Conservation (phyloP, 37 sponge, comb jelly and placozoan genomes). For the Beroe ovata region DNA sequence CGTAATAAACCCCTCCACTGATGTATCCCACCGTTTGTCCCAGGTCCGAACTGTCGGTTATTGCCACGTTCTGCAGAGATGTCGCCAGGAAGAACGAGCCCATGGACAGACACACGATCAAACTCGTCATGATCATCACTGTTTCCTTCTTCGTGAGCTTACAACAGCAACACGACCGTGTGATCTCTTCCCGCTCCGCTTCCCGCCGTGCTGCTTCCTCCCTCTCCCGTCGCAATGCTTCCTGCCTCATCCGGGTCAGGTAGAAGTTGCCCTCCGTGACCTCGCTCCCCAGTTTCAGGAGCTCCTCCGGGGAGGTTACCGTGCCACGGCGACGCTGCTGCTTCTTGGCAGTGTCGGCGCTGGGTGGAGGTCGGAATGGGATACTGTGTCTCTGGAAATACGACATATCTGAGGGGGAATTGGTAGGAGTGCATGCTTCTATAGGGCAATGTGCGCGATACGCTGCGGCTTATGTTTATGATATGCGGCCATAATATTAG, state of each 20-base stretch:
- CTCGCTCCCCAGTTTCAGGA: not conserved
- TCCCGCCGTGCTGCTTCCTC: not conserved
- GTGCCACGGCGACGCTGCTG: not conserved
- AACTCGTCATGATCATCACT: not conserved
- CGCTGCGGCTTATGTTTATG: too few species aligned
- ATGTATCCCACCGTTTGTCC: not conserved
- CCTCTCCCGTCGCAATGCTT: not conserved
- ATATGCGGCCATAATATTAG: too few species aligned
- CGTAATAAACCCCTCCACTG: conserved; percentile 36
- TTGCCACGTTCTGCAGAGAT: conserved; percentile 36
- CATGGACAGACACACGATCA: conserved; percentile 27
- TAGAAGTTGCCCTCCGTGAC: not conserved
- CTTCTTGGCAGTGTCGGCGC: not conserved
- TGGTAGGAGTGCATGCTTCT: too few species aligned
- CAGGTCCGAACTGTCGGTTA: conserved; percentile 39
- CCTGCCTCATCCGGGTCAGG: not conserved
- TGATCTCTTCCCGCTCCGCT: not conserved
- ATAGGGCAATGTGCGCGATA: too few species aligned
- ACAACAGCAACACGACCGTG: not conserved
- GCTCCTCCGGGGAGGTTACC: not conserved
- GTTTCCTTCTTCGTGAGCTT: not conserved
- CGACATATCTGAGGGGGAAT: too few species aligned
- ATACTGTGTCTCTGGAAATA: not conserved
- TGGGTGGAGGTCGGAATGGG: too few species aligned
- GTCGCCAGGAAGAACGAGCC: conserved; percentile 45